These are phyloP conservation scores for Medauroidea extradentata DNA, from an alignment of 1,140 invertebrate genomes.

Conservation along the genomic window DNA sequence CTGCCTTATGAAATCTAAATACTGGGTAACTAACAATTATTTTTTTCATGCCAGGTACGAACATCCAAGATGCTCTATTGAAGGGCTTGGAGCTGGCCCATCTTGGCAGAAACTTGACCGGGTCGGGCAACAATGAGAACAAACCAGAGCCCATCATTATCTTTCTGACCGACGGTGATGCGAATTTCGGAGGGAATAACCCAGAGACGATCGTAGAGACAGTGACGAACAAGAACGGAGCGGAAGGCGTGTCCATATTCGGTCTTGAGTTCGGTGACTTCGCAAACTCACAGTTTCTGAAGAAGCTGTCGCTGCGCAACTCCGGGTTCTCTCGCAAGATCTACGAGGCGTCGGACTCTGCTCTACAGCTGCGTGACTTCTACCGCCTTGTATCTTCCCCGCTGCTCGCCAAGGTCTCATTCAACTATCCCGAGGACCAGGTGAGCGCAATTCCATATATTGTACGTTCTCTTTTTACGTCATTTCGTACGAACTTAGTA, in stretches of 20 bases:
- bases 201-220: background rate
- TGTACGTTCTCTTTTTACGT: too few species aligned
- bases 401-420: conserved; percentile 42
- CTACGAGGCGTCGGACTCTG: conserved; percentile 45
- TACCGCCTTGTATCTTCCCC: conserved; percentile 45
- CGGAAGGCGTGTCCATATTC: conserved; percentile 32
- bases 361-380: conserved; percentile 46
- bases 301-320: conserved; percentile 43
- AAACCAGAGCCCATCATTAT: conserved; percentile 58
- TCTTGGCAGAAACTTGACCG: background rate
- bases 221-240: background rate
- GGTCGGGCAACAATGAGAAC: too few species aligned
- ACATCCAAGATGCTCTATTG: conserved; percentile 58
- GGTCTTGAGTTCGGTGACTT: conserved; percentile 45
- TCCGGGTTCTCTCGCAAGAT: conserved; percentile 45
- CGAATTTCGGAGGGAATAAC: conserved; percentile 48
- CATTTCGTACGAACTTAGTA: too few species aligned
- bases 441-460: too few species aligned
- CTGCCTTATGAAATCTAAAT: too few species aligned
- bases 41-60: too few species aligned
- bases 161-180: conserved; percentile 70
- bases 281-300: conserved; percentile 45
- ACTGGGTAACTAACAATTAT: too few species aligned
- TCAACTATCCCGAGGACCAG: conserved; percentile 37
- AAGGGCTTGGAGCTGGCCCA: conserved; percentile 50